A percentile compares a stretch with the other conserved stretches of the same genome.
Conservation (phyloP, 2,888 invertebrate species). For the Axea sp. region DNA sequence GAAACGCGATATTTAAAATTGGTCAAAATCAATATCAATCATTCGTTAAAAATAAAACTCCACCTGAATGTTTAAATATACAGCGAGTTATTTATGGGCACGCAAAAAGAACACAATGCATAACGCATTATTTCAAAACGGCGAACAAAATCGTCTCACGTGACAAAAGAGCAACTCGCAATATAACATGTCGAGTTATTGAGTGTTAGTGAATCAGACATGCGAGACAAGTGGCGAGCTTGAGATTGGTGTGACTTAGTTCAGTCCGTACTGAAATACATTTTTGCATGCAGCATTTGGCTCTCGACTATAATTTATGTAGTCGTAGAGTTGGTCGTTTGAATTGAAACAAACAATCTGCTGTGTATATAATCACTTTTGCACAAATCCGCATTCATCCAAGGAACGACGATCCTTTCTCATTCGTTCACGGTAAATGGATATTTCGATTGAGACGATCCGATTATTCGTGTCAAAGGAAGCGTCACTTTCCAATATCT, state of each 20-base stretch:
- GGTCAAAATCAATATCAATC: too few relatives aligned
- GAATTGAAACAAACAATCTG: not conserved
- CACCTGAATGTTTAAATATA: not conserved
- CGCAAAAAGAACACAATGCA: slow-evolving; percentile 1
- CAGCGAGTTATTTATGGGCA: slow-evolving; percentile 5
- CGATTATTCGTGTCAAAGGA: slow-evolving; percentile 2
- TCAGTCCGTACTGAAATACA: slow-evolving; percentile 1
- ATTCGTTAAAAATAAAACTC: not conserved
- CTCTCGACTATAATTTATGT: not conserved
- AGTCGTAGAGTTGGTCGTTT: not conserved
- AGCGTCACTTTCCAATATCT: slow-evolving; percentile 24
- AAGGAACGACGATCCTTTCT: too few relatives aligned
- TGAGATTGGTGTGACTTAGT: slow-evolving; percentile 16
- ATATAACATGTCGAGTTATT: slow-evolving; percentile 6
- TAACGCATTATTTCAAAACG: slow-evolving; percentile 9
- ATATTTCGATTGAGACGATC: slow-evolving; percentile 11
- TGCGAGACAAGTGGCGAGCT: slow-evolving; percentile 1
- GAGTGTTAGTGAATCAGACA: slow-evolving; percentile 21
- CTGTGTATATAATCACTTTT: not conserved
- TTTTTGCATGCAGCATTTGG: slow-evolving; percentile 9
- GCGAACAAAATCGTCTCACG: slow-evolving; percentile 17
- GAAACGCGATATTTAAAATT: too few relatives aligned
- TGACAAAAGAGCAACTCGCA: slow-evolving; percentile 10
- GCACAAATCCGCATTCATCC: not conserved
- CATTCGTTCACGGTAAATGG: slow-evolving; percentile 3